Conservation (phyloP, 2,113 vertebrate genomes). For the Anolis sagrei region DNA sequence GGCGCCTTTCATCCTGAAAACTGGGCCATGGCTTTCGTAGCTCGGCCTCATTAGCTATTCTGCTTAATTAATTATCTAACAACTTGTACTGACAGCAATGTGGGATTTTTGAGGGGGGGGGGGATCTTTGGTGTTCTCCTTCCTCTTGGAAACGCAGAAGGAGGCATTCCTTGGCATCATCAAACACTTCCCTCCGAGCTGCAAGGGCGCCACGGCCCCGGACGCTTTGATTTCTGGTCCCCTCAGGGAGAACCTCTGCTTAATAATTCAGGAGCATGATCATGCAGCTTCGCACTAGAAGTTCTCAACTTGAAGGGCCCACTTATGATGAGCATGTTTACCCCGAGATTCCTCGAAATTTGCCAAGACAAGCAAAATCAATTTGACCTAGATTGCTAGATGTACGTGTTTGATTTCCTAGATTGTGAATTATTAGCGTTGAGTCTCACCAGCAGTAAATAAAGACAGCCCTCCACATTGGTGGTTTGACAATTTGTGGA, state of each 20-base stretch:
- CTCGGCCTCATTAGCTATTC: slow-evolving; percentile 18
- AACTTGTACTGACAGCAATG: fast-evolving
- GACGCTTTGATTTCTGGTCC: neutral
- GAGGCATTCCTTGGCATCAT: fast-evolving
- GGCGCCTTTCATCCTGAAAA: slow-evolving; percentile 28
- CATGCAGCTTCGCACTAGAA: neutral
- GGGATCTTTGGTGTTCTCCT: fast-evolving
- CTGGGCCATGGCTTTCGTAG: neutral
- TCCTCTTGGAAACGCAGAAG: fast-evolving
- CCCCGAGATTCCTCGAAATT: neutral
- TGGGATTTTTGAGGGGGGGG: neutral
- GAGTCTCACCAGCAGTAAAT: neutral
- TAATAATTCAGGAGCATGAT: neutral
- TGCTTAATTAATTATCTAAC: slow-evolving; percentile 44
- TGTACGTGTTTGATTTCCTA: neutral
- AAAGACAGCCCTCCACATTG: too few relatives aligned
- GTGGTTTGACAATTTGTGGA: too few relatives aligned
- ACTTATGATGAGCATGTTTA: neutral
- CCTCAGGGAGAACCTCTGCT: fast-evolving
- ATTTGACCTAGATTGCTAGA: neutral
- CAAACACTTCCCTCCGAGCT: fast-evolving
- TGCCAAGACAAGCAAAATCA: neutral
- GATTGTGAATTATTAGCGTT: too few relatives aligned
- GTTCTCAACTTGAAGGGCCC: neutral
- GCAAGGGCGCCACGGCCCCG: neutral